phyloP scores from a whole-genome alignment of 2,888 invertebrate genomes.

The Hypercompe scribonia region DNA sequence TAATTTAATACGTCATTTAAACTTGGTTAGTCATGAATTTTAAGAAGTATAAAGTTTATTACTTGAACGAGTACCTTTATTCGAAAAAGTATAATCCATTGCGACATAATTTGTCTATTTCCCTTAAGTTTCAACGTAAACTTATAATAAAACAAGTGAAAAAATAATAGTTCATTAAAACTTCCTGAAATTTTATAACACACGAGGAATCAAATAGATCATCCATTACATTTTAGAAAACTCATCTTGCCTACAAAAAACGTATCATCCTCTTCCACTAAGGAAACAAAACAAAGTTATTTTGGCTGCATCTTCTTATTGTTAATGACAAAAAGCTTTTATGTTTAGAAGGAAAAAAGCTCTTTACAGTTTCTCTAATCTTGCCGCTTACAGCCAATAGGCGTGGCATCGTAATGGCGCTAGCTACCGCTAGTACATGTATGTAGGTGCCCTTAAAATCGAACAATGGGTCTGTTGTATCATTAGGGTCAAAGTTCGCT shows the following conservation, averaged over 20 bases:
- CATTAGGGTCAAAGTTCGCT: neutral
- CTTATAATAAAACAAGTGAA: neutral
- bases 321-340: conserved; percentile 2
- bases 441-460: conserved; percentile 1
- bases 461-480: conserved; percentile 4
- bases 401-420: conserved; percentile 6
- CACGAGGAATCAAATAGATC: neutral
- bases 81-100: too few relatives aligned
- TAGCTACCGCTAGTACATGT: conserved; percentile 4
- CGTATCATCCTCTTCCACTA: neutral
- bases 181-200: too few relatives aligned
- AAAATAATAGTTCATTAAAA: neutral
- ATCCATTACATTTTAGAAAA: neutral
- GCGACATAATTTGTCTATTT: neutral
- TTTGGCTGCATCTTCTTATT: neutral
- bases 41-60: neutral
- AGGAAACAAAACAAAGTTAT: neutral
- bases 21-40: neutral
- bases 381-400: conserved; percentile 2
- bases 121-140: neutral
- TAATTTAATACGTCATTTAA: neutral
- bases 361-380: conserved; percentile 1
- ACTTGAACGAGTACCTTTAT: too few relatives aligned
- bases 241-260: neutral
- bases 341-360: conserved; percentile 12